Percentiles rank a stretch among this genome's conserved stretches.
Evolutionary conservation across 2,888 invertebrate species (phyloP).

Genomic region (Andrena trimmerana): DNA sequence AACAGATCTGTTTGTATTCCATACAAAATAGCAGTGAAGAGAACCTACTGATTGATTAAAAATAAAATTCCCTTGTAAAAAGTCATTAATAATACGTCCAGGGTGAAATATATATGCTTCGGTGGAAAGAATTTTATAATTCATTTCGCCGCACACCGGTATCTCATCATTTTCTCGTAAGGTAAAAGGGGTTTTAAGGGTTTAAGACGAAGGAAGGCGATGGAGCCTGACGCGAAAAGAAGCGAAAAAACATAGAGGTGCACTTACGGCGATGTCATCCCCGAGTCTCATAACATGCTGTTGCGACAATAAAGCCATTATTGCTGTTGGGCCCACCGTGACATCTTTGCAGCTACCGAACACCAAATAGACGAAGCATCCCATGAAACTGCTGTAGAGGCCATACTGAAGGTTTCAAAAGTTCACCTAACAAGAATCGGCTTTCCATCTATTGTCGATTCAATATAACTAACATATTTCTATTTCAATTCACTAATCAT

Average conservation of each 20-base stretch:
- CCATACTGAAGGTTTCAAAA: constrained; percentile 86
- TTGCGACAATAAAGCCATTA: constrained; percentile 88
- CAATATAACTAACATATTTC: constrained; percentile 1
- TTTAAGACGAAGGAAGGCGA: neutral
- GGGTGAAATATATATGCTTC: too few relatives aligned
- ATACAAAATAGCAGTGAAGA: too few relatives aligned
- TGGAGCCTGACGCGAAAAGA: neutral
- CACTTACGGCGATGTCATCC: constrained; percentile 84
- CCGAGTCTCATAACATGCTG: constrained; percentile 83
- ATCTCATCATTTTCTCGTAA: neutral
- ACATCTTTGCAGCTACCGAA: constrained; percentile 87
- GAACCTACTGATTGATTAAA: too few relatives aligned
- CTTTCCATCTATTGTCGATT: constrained; percentile 46
- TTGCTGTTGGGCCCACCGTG: constrained; percentile 88
- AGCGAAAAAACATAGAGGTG: constrained; percentile 6
- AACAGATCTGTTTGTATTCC: too few relatives aligned
- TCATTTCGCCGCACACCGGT: neutral
- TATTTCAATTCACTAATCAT: neutral
- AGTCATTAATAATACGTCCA: too few relatives aligned
- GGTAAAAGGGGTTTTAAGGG: neutral
- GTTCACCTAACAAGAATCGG: constrained; percentile 61
- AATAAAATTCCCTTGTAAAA: too few relatives aligned
- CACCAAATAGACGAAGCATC: constrained; percentile 86
- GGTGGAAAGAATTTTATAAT: neutral
- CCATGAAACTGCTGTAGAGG: constrained; percentile 87